phyloP scores from a whole-genome alignment of 2,888 invertebrate genomes.

The Macroteleia sp. region DNA sequence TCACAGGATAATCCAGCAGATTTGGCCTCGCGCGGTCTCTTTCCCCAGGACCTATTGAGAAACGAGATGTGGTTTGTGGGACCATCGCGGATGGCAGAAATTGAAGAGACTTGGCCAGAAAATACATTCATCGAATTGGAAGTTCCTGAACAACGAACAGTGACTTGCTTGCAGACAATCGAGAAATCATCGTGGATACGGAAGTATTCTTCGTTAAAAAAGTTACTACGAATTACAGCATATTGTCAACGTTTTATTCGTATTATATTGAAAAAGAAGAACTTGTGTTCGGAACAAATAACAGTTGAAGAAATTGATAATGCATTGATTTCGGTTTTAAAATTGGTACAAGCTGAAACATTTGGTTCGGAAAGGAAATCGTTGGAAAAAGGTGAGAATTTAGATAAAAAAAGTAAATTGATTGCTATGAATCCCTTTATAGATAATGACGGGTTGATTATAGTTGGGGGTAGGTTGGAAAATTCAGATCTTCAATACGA shows the following conservation, averaged over 20 bases:
- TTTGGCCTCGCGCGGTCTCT: constrained; percentile 10
- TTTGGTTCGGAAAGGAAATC: constrained; percentile 6
- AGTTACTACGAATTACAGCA: constrained; percentile 6
- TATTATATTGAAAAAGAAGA: background rate
- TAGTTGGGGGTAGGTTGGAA: constrained; percentile 16
- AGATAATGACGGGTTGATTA: constrained; percentile 4
- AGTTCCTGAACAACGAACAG: constrained; percentile 18
- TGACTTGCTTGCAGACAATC: background rate
- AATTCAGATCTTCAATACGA: constrained; percentile 6
- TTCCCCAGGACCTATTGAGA: background rate
- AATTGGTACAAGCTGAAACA: background rate
- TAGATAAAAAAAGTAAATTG: constrained; percentile 8
- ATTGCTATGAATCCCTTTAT: constrained; percentile 1
- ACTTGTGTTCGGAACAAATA: constrained; percentile 8
- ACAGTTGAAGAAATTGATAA: background rate
- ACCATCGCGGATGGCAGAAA: background rate
- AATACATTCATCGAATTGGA: constrained; percentile 6
- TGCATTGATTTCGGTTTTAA: constrained; percentile 4
- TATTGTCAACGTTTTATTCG: constrained; percentile 12
- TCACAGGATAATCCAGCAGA: constrained; percentile 25
- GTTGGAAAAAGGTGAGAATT: background rate
- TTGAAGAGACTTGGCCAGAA: constrained; percentile 2
- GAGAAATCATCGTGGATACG: background rate
- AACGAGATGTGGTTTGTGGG: constrained; percentile 6
- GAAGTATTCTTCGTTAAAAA: constrained; percentile 8